These are phyloP conservation scores for Gallinago nigripennis DNA, from an alignment of 2,797 vertebrate genomes.

Conservation along the genomic window DNA sequence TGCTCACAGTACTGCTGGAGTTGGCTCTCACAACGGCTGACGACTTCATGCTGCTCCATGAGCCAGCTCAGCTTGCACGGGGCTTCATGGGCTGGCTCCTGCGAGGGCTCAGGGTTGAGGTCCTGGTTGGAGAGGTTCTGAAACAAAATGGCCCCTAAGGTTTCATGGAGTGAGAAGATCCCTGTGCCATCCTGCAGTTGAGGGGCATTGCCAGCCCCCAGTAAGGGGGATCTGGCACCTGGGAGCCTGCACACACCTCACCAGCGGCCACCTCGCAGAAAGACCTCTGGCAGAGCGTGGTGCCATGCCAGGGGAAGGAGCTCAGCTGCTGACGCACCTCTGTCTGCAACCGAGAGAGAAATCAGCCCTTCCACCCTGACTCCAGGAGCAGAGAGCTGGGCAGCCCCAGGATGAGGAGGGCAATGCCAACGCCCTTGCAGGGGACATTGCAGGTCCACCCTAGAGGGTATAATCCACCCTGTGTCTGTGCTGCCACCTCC, in stretches of 20 bases:
- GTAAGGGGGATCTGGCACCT: neutral
- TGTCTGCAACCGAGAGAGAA: neutral
- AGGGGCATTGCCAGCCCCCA: neutral
- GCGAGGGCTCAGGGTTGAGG: neutral
- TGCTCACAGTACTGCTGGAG: neutral
- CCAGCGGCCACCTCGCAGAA: neutral
- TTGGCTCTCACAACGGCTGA: neutral
- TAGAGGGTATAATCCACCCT: neutral
- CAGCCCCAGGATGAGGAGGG: neutral
- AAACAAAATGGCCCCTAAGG: neutral
- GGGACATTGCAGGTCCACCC: neutral
- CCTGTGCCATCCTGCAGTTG: rapidly evolving
- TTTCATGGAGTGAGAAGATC: neutral
- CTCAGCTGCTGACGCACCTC: neutral
- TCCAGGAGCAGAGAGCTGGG: neutral
- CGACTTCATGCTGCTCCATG: neutral
- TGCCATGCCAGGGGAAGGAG: neutral
- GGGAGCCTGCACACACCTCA: neutral
- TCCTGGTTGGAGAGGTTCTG: neutral
- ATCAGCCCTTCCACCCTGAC: neutral
- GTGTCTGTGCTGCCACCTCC: neutral
- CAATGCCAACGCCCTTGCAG: neutral
- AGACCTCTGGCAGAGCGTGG: slow-evolving; percentile 6
- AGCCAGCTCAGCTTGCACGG: slow-evolving; percentile 23
- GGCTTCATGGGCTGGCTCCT: neutral